These are phyloP conservation scores for Notarius quadriscutis DNA, from an alignment of 2,113 vertebrate genomes.

Conservation along the genomic window DNA sequence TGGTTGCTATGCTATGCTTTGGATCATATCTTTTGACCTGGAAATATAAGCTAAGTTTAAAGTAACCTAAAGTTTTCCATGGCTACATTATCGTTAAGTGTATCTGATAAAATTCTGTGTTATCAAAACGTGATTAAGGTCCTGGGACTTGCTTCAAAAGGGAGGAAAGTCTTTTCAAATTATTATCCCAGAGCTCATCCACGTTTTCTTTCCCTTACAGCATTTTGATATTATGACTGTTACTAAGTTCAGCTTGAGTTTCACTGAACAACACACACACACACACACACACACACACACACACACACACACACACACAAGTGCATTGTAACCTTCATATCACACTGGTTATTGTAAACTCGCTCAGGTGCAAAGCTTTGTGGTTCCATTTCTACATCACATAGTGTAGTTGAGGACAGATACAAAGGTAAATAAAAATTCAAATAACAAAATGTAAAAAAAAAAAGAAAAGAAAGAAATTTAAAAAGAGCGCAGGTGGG, in stretches of 20 bases:
- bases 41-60: background rate
- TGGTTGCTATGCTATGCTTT: constrained; percentile 36
- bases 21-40: constrained; percentile 9
- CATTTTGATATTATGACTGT: constrained; percentile 17
- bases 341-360: constrained; percentile 49
- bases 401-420: constrained; percentile 46
- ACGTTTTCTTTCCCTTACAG: background rate
- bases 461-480: constrained; percentile 42
- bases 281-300: constrained; percentile 33
- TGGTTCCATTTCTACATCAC: constrained; percentile 52
- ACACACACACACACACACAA: constrained; percentile 34
- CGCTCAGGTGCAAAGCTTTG: constrained; percentile 46
- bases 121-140: constrained; percentile 11
- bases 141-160: background rate
- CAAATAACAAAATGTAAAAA: constrained; percentile 36
- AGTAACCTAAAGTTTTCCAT: constrained; percentile 56
- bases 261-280: constrained; percentile 43
- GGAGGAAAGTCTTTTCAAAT: background rate
- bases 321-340: constrained; percentile 27
- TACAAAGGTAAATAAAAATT: constrained; percentile 41
- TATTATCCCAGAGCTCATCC: constrained; percentile 10
- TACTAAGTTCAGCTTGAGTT: constrained; percentile 18
- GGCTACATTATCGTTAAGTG: constrained; percentile 50
- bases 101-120: constrained; percentile 32
- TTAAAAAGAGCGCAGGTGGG: constrained; percentile 57